phyloP scores from a whole-genome alignment of 2,888 invertebrate genomes.

The Mactromeris polynyma region DNA sequence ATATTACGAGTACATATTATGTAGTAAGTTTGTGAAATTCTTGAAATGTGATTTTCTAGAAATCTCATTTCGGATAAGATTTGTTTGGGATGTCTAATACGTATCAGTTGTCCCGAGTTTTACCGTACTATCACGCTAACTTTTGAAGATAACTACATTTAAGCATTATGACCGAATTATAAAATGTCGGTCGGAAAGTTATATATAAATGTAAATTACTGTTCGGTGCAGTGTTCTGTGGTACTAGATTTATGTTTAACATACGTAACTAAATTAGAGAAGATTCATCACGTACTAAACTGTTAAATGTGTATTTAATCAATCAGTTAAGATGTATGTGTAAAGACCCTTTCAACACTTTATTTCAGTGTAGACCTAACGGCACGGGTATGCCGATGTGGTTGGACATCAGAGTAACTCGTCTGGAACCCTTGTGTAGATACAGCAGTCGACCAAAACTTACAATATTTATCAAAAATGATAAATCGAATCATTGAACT shows the following conservation, averaged over 20 bases:
- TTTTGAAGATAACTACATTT: too few species aligned
- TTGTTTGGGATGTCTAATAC: too few species aligned
- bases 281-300: background rate
- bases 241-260: background rate
- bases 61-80: too few species aligned
- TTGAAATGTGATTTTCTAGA: too few species aligned
- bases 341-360: background rate
- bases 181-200: background rate
- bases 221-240: background rate
- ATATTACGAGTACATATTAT: too few species aligned
- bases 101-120: too few species aligned
- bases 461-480: slow-evolving; percentile 32
- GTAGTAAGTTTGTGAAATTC: too few species aligned
- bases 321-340: background rate
- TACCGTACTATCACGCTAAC: too few species aligned
- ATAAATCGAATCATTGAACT: background rate
- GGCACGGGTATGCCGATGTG: slow-evolving; percentile 20
- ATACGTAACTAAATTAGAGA: background rate
- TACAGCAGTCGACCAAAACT: slow-evolving; percentile 16
- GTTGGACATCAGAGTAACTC: slow-evolving; percentile 28
- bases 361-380: slow-evolving; percentile 23
- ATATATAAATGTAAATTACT: background rate
- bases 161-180: too few species aligned
- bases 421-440: background rate
- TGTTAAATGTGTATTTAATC: background rate